These are phyloP conservation scores for Diloba caeruleocephala DNA, from an alignment of 2,888 invertebrate genomes.

Conservation along the genomic window DNA sequence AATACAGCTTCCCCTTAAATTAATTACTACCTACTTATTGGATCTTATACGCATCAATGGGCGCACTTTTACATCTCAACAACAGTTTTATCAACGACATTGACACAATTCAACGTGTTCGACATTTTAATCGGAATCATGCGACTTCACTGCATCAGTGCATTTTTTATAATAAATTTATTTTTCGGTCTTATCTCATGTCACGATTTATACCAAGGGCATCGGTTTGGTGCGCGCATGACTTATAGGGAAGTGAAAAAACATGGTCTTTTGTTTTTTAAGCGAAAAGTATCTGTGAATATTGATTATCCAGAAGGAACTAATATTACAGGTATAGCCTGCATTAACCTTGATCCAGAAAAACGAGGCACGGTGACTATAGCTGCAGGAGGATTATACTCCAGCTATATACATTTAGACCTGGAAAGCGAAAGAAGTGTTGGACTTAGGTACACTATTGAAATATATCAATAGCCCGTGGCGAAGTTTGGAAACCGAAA, in stretches of 20 bases:
- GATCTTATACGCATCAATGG: conserved; percentile 8
- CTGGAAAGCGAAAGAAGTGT: conserved; percentile 63
- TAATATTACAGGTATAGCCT: conserved; percentile 65
- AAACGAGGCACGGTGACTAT: conserved; percentile 57
- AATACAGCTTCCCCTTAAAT: conserved; percentile 17
- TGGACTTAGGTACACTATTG: conserved; percentile 56
- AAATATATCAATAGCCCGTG: conserved; percentile 36
- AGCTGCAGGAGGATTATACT: conserved; percentile 58
- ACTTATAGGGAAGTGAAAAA: conserved; percentile 67
- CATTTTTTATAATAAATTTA: conserved; percentile 15
- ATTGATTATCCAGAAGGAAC: conserved; percentile 64
- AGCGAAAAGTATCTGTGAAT: conserved; percentile 51
- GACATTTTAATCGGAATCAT: conserved; percentile 25
- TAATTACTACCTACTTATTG: conserved; percentile 12
- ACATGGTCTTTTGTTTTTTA: conserved; percentile 65
- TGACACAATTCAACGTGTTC: conserved; percentile 45
- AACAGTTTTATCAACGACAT: conserved; percentile 50
- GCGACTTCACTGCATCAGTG: conserved; percentile 24
- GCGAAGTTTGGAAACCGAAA: too few species aligned
- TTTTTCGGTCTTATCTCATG: conserved; percentile 30
- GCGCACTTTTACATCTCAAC: conserved; percentile 39
- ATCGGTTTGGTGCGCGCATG: conserved; percentile 66
- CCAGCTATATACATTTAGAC: conserved; percentile 53
- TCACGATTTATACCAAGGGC: conserved; percentile 53
- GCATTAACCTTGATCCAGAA: conserved; percentile 59